Base-by-base conservation (phyloP, 2,888 invertebrate species). In the Euplagia quadripunctaria region DNA sequence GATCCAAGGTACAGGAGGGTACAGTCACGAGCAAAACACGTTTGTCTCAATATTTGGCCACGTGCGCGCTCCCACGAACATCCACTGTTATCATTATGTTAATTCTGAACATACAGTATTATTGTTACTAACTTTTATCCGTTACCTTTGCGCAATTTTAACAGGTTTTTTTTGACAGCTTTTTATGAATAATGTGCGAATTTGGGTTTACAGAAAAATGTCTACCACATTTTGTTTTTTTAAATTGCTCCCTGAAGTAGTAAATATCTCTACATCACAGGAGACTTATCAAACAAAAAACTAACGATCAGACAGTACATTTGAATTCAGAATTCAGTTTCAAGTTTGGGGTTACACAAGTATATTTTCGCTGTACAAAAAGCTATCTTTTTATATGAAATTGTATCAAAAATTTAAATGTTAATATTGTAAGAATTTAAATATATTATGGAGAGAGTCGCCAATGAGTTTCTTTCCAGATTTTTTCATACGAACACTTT, bases 21-120 rank as follows among this genome's bases (percentile, higher is more conserved):
- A 86, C 82, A 86, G 77, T 80, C 84, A 80, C 75, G 79, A 78
- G 79, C 79, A 67, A 20, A 49, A 46, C 31, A 31, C 81, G 85
- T 80, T 81, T 84, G 85, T 78, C 79, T 72, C 85, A 64, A 77
- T 94, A 90, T 95, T 95, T 92, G 88, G 82, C 88, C 95, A 95
- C 92, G 92, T 95, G 95, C 82, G 77, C 71, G 75, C 88, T 95
- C 94, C 91, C 95, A 94, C 88, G 88, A 82, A 84, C 85, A 82
- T 80, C 78, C 77, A 81, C 85, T 91, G 91, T 92, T 94, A 90
- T 91, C 90, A 90, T 93, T 94, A 95, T 95, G 95, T 82, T 93
- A 95, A 95, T 94, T 88, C 84, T 87, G 85, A 86, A 87, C 88
- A 91, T 87, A 90, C 89, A 90, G 79, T 91, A 89, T 90, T 93